Conservation (phyloP, 2,113 vertebrate species). For the Meriones unguiculatus region DNA sequence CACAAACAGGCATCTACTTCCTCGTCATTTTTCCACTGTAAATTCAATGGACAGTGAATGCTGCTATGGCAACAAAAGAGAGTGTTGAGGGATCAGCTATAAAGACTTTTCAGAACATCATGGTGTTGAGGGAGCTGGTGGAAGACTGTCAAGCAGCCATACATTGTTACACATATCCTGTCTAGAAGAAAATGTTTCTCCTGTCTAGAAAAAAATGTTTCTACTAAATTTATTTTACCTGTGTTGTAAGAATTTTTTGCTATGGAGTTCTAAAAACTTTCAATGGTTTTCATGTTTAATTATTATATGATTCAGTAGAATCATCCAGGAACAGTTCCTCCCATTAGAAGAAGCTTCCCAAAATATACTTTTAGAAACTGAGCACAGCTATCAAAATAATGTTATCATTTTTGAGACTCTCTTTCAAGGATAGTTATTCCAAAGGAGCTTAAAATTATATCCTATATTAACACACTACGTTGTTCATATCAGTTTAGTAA, state of each 20-base stretch:
- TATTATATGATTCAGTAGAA: conserved; percentile 84
- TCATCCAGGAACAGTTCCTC: conserved; percentile 85
- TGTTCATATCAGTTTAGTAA: conserved; percentile 88
- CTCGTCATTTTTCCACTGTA: conserved; percentile 38
- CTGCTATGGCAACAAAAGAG: conserved; percentile 84
- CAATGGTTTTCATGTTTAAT: conserved; percentile 81
- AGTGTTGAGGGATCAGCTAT: conserved; percentile 70
- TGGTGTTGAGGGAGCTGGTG: conserved; percentile 71
- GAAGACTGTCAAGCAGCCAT: conserved; percentile 65
- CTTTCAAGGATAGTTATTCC: conserved; percentile 84
- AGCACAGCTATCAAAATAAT: conserved; percentile 87
- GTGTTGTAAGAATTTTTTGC: conserved; percentile 50
- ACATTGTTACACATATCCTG: conserved; percentile 63
- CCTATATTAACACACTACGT: conserved; percentile 86
- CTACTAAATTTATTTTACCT: conserved; percentile 63
- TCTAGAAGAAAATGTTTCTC: conserved; percentile 57
- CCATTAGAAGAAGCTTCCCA: conserved; percentile 79
- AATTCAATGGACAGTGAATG: conserved; percentile 82
- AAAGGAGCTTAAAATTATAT: conserved; percentile 87
- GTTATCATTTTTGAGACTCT: conserved; percentile 83
- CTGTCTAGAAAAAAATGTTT: conserved; percentile 59
- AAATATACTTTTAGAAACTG: conserved; percentile 84
- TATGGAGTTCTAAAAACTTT: conserved; percentile 76
- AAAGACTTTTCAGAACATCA: conserved; percentile 79
- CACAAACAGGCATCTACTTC: conserved; percentile 81